Percentiles rank a stretch among this genome's conserved stretches.
Conservation (phyloP, 2,113 vertebrate genomes). For the Ctenomys sociabilis region DNA sequence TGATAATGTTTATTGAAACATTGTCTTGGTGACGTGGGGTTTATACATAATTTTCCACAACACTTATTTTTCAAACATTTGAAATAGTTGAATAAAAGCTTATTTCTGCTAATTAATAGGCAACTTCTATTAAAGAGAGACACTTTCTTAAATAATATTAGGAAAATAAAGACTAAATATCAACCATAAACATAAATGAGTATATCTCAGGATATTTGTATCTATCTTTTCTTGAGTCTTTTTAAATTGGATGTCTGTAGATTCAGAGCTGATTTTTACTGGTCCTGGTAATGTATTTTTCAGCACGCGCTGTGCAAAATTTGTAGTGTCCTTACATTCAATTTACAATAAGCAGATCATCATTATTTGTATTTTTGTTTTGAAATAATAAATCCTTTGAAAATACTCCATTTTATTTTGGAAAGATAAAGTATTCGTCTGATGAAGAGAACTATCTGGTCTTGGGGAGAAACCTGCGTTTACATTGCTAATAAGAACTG, state of each 20-base stretch:
- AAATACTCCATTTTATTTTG: constrained; percentile 26
- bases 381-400: constrained; percentile 27
- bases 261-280: constrained; percentile 22
- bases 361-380: constrained; percentile 14
- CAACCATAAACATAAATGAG: constrained; percentile 20
- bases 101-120: not conserved
- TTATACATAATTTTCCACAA: not conserved
- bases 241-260: constrained; percentile 12
- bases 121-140: constrained; percentile 1
- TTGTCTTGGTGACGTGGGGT: not conserved
- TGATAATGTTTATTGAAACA: not conserved
- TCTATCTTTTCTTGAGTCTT: not conserved
- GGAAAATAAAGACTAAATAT: not conserved
- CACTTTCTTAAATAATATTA: constrained; percentile 51
- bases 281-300: constrained; percentile 16
- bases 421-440: constrained; percentile 1
- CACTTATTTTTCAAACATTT: constrained; percentile 24
- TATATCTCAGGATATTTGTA: not conserved
- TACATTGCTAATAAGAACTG: not conserved
- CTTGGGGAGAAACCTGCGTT: not conserved
- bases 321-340: not conserved
- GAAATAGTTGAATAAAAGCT: constrained; percentile 34
- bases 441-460: not conserved
- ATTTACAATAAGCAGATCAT: constrained; percentile 7
- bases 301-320: constrained; percentile 8